Percentiles rank a stretch among this genome's conserved stretches.
These are phyloP conservation scores for Pipistrellus kuhlii DNA, from an alignment of 2,797 vertebrate genomes.

Conservation along the genomic window DNA sequence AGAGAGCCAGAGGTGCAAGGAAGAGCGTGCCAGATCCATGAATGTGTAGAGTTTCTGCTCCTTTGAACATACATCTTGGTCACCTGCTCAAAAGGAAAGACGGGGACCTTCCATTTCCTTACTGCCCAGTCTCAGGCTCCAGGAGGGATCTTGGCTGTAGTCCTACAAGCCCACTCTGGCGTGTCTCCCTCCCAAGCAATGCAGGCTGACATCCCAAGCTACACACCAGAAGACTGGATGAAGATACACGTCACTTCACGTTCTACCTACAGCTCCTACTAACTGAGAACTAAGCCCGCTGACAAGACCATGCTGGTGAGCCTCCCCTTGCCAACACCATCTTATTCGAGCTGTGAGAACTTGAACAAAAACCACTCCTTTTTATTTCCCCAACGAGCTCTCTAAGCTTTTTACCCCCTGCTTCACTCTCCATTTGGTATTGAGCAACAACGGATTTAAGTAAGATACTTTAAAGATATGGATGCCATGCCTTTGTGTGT, in stretches of 20 bases:
- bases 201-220: constrained; percentile 57
- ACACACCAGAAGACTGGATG: constrained; percentile 71
- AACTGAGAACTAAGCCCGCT: constrained; percentile 75
- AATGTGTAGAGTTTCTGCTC: neutral
- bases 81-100: constrained; percentile 30
- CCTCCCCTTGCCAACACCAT: constrained; percentile 74
- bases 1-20: neutral
- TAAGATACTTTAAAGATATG: neutral
- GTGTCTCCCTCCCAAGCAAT: neutral
- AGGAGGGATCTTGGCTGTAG: neutral
- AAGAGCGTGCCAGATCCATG: neutral
- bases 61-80: neutral
- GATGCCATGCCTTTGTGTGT: neutral
- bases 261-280: constrained; percentile 80
- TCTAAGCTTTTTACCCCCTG: constrained; percentile 78
- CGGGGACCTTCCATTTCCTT: constrained; percentile 52
- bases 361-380: constrained; percentile 78
- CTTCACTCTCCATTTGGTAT: constrained; percentile 58
- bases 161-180: neutral
- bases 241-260: constrained; percentile 69
- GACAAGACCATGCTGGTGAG: constrained; percentile 82
- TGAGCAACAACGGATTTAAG: neutral
- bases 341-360: constrained; percentile 82
- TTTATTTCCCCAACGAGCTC: constrained; percentile 55
- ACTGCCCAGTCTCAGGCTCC: neutral